Evolutionary conservation across 2,888 invertebrate genomes (phyloP), one percentile per base, ranked within the genome.

Genomic region (Ormyrus pomaceus): DNA sequence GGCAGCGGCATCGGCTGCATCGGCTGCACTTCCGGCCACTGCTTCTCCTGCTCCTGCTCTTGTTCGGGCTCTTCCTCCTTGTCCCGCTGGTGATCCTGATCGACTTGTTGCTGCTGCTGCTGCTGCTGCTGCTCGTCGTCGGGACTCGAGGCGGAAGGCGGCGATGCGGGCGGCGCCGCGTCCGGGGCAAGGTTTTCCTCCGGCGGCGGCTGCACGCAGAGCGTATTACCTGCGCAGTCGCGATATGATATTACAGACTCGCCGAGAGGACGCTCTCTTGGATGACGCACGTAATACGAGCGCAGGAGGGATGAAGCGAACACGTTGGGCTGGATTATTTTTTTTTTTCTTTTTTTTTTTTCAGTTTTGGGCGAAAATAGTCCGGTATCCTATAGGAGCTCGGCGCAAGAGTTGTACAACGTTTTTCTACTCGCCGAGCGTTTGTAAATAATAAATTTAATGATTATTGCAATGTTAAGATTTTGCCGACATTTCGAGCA

Each of bases 151-250:
- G 34, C 34, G 34, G 34, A 34, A 34, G 34, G 34, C 34, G 34
- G 34, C 53, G 79, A 59, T 9, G 58, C 8, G 19, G 64, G 48
- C 48, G 73, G 34, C 6, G 71, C 80, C 19, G 85, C 83, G 10
- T 84, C 84, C 59, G 86, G 85, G 65, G 85, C 81, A 51, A 86
- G 80, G 59, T 83, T 86, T 71, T 90, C 92, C 9, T 92, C 92
- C 91, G 92, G 92, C 51, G 88, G 88, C 48, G 82, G 92, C 90
- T 77, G 92, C 90, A 85, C 92, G 91, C 73, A 92, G 89, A 88
- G 90, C 88, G 83, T 91, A 82, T 85, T 92, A 91, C 89, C 92
- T 92, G 69, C 90, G 91, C 79, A 53, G 34, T 34, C 34, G 48
- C 13, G 53, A 59, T 62, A 66, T 77, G 61, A 77, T 79, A 61